Evolutionary conservation across 1,140 invertebrate species (phyloP).

Genomic region (Pseudomyrmex pallidus): DNA sequence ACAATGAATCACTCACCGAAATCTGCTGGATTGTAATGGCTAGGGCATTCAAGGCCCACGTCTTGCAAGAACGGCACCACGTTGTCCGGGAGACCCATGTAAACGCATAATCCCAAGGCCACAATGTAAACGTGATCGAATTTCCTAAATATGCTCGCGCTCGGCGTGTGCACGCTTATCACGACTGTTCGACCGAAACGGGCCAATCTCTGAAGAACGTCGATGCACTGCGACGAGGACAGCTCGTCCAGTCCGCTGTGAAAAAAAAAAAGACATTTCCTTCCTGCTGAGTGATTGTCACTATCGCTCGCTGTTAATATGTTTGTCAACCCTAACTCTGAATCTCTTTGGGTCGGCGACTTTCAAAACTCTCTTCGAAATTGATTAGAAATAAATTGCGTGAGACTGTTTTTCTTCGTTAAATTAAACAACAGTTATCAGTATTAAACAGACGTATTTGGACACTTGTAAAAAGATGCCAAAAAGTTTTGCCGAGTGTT

Average conservation of each 20-base stretch:
- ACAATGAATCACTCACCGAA: conserved; percentile 87
- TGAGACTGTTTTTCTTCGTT: no score
- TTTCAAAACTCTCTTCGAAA: no score
- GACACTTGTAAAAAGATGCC: no score
- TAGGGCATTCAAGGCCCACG: conserved; percentile 89
- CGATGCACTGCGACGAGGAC: conserved; percentile 91
- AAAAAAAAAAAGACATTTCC: conserved; percentile 15
- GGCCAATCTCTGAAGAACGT: conserved; percentile 91
- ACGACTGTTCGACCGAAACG: conserved; percentile 93
- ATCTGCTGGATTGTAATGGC: conserved; percentile 93
- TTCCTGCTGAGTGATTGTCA: not conserved
- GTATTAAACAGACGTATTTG: no score
- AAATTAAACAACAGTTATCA: no score
- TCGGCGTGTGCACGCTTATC: conserved; percentile 97
- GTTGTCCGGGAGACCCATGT: conserved; percentile 88
- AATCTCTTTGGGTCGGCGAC: no score
- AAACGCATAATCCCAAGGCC: conserved; percentile 90
- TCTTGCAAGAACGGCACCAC: conserved; percentile 89
- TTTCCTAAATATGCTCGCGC: conserved; percentile 90
- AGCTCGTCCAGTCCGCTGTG: conserved; percentile 91
- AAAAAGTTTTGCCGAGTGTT: no score
- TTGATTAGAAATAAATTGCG: no score
- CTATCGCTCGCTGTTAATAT: no score
- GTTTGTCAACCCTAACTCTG: no score
- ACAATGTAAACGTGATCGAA: conserved; percentile 93